Base-by-base conservation (phyloP, 2,113 vertebrate species). In the Rynchops niger region DNA sequence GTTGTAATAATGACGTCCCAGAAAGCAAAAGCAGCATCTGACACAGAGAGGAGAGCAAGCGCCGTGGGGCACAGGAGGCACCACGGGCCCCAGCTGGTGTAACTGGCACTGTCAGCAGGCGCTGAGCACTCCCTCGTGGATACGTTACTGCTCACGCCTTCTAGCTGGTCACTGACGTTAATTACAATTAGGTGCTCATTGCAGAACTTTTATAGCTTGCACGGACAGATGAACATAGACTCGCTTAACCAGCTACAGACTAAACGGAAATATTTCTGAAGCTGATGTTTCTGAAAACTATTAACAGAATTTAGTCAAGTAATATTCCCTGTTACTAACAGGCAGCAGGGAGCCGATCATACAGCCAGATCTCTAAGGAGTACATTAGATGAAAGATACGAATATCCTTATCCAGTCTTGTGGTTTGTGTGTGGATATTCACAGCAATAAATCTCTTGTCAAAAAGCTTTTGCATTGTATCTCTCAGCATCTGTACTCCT, bases 221-320 rank as follows among this genome's bases (percentile, higher is more conserved):
- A 76, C 49, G 94, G 93, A 81, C 42, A 97, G 95, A 97, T 82
- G 92, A 97, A 88, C 74, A 93, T 21, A 69, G 53, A 56, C 72
- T 93, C 78, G 21, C 97, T 97, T 96, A 97, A 97, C 96, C 95
- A 95, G 95, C 92, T 88, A 79, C 12, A 53, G 88, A 69, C 47
- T 91, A 89, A 97, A 96, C 78, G 55, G 82, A 96, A 95, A 69
- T 89, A 70, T 83, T 97, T 96, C 84, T 93, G 76, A 78, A 70
- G 76, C 83, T 97, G 96, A 97, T 94, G 87, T 93, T 96, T 97
- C 91, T 95, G 95, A 93, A 97, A 76, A 65, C 83, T 87, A 56
- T 85, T 85, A 92, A 86, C 53, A 53, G 43, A 78, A 63, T 95
- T 95, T 82, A 87, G 92, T 86, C 93, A 86, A 95, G 90, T 91